Evolutionary conservation across 2,113 vertebrate genomes (phyloP), one percentile per base, ranked within the genome.

Genomic region (Mugil cephalus): DNA sequence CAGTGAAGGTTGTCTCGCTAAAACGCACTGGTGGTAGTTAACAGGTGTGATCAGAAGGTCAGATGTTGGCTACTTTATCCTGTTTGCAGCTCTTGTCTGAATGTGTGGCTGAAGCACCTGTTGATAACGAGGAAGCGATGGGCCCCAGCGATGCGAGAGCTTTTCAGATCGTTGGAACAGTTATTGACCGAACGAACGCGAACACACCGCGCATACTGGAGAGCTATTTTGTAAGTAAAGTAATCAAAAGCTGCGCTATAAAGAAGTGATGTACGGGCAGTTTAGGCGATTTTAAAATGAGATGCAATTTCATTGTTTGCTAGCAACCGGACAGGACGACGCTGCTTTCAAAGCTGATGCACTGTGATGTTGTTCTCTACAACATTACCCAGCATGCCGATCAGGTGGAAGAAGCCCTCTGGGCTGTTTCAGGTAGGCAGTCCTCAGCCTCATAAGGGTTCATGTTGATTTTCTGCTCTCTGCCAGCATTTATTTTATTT

Each of bases 361-460:
- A 94, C 7, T 98, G 96, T 52, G 95, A 98, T 0, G 68, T 97
- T 1, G 60, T 99, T 2, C 79, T 99, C 54, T 99, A 98, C 67
- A 96, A 98, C 77, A 94, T 99, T 74, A 94, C 89, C 4, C 96
- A 97, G 79, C 69, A 92, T 73, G 14, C 63, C 0, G 80, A 87
- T 17, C 95, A 98, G 79, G 90, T 94, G 34, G 94, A 95, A 1
- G 97, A 98, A 45, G 97, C 97, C 40, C 63, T 35, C 0, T 98
- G 97, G 96, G 96, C 96, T 10, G 93, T 94, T 42, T 93, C 94
- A 67, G 96, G 97, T 99, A 69, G 36, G 59, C 52, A 11, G 1
- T 30, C 24, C 24, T 30, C 24, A n/a, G n/a, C n/a, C n/a, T n/a
- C n/a, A n/a, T n/a, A n/a, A n/a, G n/a, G n/a, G n/a, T n/a, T n/a